Percentiles rank a stretch among this genome's conserved stretches.
Evolutionary conservation across 2,797 vertebrate species (phyloP).

Genomic region (Chloroceryle amazona): DNA sequence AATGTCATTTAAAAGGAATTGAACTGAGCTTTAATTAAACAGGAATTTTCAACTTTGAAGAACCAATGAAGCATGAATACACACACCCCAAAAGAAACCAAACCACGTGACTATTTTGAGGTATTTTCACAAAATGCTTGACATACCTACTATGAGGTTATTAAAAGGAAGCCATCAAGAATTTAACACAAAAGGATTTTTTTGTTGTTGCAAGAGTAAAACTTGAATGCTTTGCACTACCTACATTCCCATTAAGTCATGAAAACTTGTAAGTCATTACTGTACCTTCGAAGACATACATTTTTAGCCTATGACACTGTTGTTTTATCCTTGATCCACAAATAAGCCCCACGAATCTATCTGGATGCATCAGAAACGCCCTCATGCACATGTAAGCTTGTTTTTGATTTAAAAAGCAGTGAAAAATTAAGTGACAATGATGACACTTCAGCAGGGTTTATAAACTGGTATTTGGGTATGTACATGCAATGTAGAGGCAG

Average conservation of each 20-base stretch:
- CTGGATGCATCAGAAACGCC: background rate
- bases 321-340: background rate
- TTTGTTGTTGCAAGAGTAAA: background rate
- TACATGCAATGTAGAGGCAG: background rate
- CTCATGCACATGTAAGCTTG: background rate
- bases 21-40: background rate
- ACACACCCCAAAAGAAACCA: background rate
- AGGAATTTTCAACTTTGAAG: background rate
- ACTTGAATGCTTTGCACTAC: background rate
- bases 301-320: background rate
- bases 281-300: background rate
- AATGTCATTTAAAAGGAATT: background rate
- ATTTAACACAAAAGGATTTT: background rate
- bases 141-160: background rate
- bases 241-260: background rate
- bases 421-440: background rate
- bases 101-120: background rate
- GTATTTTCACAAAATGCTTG: constrained; percentile 11
- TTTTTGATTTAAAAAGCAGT: background rate
- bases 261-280: background rate
- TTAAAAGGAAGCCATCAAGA: constrained; percentile 41
- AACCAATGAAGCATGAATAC: background rate
- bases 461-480: background rate
- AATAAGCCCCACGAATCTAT: background rate
- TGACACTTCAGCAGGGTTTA: background rate